Base-by-base conservation (phyloP, 2,113 vertebrate species). In the Felis chaus region DNA sequence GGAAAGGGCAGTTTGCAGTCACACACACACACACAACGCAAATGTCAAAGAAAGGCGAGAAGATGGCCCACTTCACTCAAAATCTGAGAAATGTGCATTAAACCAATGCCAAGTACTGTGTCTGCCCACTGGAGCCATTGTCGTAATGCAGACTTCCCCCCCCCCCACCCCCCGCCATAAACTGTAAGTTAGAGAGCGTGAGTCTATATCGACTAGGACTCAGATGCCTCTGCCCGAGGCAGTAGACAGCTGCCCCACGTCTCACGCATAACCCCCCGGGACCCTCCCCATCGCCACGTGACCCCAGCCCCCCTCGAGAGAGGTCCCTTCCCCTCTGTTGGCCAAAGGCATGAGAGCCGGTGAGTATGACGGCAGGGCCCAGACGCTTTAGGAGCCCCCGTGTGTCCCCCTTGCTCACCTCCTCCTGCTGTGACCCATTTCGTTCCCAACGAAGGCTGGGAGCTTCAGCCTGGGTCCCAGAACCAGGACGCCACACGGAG, bases 291-390 rank as follows among this genome's bases (percentile, higher is more conserved):
- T 2, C 1, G 1, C 36, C 4, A 1, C 0, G 8, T 1, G 39
- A 31, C 27, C 14, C 8, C 6, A 5, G n/a, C 12, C 63, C 11
- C 45, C 71, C 1, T 3, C 18, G 4, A 19, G 71, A 13, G 21
- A 1, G 48, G 29, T 23, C 45, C 14, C 14, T n/a, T 8, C 48
- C 9, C 3, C 31, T 31, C 48, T 1, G 0, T 13, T 19, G 2
- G 25, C 53, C 3, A 10, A 48, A 16, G 25, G 16, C 53, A 23
- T 1, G 0, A 4, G 33, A 8, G 8, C 9, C 11, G 4, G 0
- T 1, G 0, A 33, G 76, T 76, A 2, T 27, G 0, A 0, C 3
- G 1, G 63, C 3, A 1, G 0, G 19, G 13, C 48, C 14, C 1
- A 5, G 29, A 31, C 1, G 0, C 21, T 0, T 3, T 31, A 29